These are phyloP conservation scores for Caenorhabditis inopinata DNA, from an alignment of 1,140 invertebrate species.

Conservation along the genomic window DNA sequence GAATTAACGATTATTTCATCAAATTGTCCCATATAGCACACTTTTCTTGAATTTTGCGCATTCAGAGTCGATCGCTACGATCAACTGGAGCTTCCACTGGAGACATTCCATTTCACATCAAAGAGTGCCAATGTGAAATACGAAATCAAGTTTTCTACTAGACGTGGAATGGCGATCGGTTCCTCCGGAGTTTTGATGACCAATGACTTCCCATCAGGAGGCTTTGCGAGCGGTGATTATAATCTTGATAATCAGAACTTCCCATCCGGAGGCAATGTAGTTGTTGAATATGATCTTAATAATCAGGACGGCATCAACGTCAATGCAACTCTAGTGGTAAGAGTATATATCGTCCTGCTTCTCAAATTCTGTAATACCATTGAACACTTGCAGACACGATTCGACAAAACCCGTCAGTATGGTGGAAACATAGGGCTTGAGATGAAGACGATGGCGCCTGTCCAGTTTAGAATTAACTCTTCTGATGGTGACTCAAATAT, in stretches of 20 bases:
- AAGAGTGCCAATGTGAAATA: not conserved
- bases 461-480: not conserved
- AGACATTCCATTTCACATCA: not conserved
- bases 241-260: too few relatives aligned
- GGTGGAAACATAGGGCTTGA: not conserved
- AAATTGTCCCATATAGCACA: not conserved
- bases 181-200: conserved; percentile 10
- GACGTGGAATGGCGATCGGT: not conserved
- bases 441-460: not conserved
- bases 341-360: not conserved
- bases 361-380: too few relatives aligned
- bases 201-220: not conserved
- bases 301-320: not conserved
- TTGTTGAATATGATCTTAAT: too few relatives aligned
- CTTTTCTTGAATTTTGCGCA: not conserved
- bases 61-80: not conserved
- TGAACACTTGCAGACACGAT: not conserved
- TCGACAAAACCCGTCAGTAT: not conserved
- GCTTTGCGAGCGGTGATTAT: not conserved
- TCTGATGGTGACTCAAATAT: not conserved
- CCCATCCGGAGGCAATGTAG: too few relatives aligned
- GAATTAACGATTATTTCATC: too few relatives aligned
- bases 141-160: not conserved
- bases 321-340: not conserved
- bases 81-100: conserved; percentile 1